Evolutionary conservation across 1,140 invertebrate species (phyloP).

Genomic region (Mylabris phalerata): DNA sequence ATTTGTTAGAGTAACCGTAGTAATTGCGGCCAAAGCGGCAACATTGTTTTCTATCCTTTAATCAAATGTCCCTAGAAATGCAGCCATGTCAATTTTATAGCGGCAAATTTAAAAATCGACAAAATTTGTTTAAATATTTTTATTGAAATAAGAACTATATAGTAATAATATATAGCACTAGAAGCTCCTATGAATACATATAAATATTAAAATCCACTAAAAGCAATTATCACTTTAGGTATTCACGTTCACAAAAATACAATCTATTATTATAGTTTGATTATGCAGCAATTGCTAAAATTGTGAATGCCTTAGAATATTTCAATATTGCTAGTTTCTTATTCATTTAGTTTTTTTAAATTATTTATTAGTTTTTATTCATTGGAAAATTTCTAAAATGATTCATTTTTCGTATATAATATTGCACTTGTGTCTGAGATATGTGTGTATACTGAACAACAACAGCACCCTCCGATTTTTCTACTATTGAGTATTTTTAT

Average conservation of each 20-base stretch:
- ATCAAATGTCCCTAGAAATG: no score
- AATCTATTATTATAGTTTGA: slow-evolving; percentile 27
- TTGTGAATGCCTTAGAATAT: slow-evolving; percentile 24
- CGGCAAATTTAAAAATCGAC: no score
- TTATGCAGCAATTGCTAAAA: slow-evolving; percentile 28
- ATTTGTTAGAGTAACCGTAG: no score
- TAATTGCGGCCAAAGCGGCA: no score
- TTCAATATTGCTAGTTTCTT: slow-evolving; percentile 26
- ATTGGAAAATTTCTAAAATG: slow-evolving; percentile 12
- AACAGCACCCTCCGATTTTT: slow-evolving; percentile 7
- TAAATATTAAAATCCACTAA: slow-evolving; percentile 36
- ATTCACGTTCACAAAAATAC: slow-evolving; percentile 38
- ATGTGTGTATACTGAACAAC: slow-evolving; percentile 21
- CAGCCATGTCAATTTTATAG: no score
- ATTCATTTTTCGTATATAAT: not conserved
- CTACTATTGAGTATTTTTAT: slow-evolving; percentile 5
- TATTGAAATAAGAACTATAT: slow-evolving; percentile 36
- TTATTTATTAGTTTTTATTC: not conserved
- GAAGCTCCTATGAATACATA: slow-evolving; percentile 29
- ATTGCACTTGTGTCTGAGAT: slow-evolving; percentile 23
- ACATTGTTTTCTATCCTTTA: no score
- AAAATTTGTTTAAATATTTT: slow-evolving; percentile 15
- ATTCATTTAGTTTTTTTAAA: slow-evolving; percentile 2
- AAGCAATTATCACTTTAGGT: slow-evolving; percentile 35
- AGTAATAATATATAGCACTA: slow-evolving; percentile 25